Evolutionary conservation across 2,888 invertebrate species (phyloP).

Genomic region (Ophioninae sp.): DNA sequence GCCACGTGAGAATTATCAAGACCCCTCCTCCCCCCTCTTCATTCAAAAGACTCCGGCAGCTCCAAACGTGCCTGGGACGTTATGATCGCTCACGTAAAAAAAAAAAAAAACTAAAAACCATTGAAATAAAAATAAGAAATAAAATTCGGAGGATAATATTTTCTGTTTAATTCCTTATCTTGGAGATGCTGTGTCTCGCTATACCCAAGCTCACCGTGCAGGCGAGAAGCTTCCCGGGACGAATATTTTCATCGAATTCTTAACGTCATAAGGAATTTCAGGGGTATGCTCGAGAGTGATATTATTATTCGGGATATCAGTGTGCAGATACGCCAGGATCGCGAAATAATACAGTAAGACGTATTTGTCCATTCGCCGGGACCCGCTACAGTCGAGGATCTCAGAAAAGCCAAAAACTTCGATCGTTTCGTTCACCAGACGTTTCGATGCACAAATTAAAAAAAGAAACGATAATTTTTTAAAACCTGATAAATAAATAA

Average conservation of each 20-base stretch:
- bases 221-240: constrained; percentile 58
- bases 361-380: constrained; percentile 35
- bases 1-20: too few species aligned
- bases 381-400: constrained; percentile 38
- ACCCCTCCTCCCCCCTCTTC: too few species aligned
- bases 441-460: neutral
- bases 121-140: neutral
- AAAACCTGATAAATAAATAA: too few species aligned
- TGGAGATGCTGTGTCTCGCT: neutral
- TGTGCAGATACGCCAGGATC: constrained; percentile 50
- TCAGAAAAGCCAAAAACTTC: constrained; percentile 12
- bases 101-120: neutral
- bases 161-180: neutral
- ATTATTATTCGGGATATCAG: constrained; percentile 69
- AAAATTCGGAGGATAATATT: neutral
- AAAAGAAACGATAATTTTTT: neutral
- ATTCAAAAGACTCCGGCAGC: too few species aligned
- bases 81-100: neutral
- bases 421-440: neutral
- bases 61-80: neutral
- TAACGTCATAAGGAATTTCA: constrained; percentile 66
- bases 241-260: constrained; percentile 74
- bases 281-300: constrained; percentile 64
- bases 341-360: constrained; percentile 67
- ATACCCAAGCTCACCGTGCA: constrained; percentile 20